phyloP scores from a whole-genome alignment of 2,797 vertebrate species.

The Cossypha niveicapilla region DNA sequence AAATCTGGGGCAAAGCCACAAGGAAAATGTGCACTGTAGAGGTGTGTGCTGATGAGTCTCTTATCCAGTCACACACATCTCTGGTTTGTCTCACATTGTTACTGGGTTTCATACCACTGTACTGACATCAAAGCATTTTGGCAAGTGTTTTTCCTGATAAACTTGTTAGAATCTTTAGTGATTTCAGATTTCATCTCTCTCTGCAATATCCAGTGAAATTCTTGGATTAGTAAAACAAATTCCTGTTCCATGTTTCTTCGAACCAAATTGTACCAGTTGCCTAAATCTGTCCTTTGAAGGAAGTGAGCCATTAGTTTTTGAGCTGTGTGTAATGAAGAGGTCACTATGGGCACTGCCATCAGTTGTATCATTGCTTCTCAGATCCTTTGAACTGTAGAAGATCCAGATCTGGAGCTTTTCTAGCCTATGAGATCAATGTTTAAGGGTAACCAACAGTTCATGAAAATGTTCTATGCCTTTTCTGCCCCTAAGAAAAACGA shows the following conservation, averaged over 20 bases:
- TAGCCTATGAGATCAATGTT: rapidly evolving
- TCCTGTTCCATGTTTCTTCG: not conserved
- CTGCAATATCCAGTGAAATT: not conserved
- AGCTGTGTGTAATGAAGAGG: not conserved
- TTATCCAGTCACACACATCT: not conserved
- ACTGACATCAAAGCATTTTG: not conserved
- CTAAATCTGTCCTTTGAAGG: not conserved
- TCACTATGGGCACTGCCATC: not conserved
- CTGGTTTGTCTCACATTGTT: not conserved
- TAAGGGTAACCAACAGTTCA: not conserved
- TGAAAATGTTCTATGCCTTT: not conserved
- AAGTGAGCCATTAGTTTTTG: not conserved
- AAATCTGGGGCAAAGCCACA: not conserved
- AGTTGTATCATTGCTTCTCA: not conserved
- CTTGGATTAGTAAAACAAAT: not conserved
- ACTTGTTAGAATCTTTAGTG: not conserved
- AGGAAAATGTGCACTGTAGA: not conserved
- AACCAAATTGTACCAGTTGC: not conserved
- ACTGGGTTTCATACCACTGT: not conserved
- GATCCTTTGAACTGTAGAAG: not conserved
- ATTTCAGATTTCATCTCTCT: not conserved
- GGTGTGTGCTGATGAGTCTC: not conserved
- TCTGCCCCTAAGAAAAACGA: not conserved
- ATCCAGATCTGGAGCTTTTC: not conserved
- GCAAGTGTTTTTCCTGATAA: not conserved